Percentiles rank a stretch among this genome's conserved stretches.
phyloP scores from a whole-genome alignment of 2,888 invertebrate species.

The Digitonthophagus gazella region DNA sequence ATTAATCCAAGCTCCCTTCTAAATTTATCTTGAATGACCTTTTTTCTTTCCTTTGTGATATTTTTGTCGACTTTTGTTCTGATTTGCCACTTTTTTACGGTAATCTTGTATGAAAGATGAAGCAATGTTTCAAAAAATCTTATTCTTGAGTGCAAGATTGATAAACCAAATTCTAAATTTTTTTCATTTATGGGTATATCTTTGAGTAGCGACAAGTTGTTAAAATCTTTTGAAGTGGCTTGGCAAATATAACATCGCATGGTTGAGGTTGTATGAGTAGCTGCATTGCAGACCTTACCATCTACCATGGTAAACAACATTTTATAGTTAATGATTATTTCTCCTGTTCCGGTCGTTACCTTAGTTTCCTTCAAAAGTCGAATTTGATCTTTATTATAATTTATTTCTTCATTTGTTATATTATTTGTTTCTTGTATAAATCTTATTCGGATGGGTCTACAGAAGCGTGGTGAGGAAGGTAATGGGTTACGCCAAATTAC shows the following conservation, averaged over 20 bases:
- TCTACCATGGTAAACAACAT: constrained; percentile 39
- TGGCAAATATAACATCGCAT: constrained; percentile 38
- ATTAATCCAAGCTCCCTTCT: constrained; percentile 34
- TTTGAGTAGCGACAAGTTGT: too few species aligned
- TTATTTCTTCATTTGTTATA: constrained; percentile 36
- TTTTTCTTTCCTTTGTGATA: too few species aligned
- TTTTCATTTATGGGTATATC: too few species aligned
- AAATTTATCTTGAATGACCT: constrained; percentile 24
- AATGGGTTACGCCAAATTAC: constrained; percentile 39
- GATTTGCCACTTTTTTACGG: constrained; percentile 38
- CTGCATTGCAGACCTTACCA: constrained; percentile 38
- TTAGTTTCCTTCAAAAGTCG: constrained; percentile 19
- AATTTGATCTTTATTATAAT: constrained; percentile 27
- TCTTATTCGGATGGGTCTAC: too few species aligned
- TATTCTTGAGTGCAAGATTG: constrained; percentile 39
- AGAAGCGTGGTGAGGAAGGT: constrained; percentile 38
- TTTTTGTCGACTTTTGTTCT: too few species aligned
- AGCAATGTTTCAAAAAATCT: constrained; percentile 38
- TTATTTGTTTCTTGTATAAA: too few species aligned
- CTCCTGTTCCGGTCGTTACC: too few species aligned
- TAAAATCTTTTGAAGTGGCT: constrained; percentile 35
- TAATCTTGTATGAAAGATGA: constrained; percentile 41
- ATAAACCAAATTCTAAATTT: constrained; percentile 36
- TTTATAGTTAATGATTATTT: too few species aligned
- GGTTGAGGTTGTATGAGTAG: too few species aligned